A percentile compares a stretch with the other conserved stretches of the same genome.
Conservation (phyloP, 1,140 invertebrate species). For the Drosophila kanapiae region DNA sequence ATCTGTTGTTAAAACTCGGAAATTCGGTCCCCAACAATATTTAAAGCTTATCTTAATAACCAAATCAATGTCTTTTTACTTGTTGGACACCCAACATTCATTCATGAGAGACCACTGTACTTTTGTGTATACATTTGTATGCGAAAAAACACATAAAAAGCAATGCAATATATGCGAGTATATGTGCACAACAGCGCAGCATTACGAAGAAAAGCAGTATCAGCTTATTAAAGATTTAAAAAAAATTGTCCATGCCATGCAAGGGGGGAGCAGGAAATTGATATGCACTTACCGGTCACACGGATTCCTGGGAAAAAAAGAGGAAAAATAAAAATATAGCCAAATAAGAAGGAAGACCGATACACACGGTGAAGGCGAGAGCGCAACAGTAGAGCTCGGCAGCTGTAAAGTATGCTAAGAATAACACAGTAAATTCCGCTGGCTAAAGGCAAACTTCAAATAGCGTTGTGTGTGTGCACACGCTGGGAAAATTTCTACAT, state of each 20-base stretch:
- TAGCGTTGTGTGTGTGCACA: neutral
- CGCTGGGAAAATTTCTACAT: neutral
- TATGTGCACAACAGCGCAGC: conserved; percentile 16
- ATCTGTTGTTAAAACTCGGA: no score
- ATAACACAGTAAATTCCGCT: conserved; percentile 48
- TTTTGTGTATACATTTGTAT: conserved; percentile 18
- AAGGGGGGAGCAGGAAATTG: conserved; percentile 65
- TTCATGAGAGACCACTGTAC: neutral
- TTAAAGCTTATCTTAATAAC: neutral
- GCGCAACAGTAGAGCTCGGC: conserved; percentile 1
- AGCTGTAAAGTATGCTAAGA: conserved; percentile 55
- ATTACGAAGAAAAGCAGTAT: conserved; percentile 21
- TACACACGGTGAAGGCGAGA: neutral
- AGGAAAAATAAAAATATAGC: conserved; percentile 7
- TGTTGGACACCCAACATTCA: neutral
- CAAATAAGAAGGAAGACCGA: neutral
- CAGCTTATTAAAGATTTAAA: conserved; percentile 79
- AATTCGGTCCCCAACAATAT: no score
- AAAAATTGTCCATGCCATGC: conserved; percentile 49
- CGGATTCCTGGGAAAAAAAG: conserved; percentile 9
- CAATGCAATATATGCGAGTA: conserved; percentile 55
- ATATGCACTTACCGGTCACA: conserved; percentile 78
- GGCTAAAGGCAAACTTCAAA: conserved; percentile 47
- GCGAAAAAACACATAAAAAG: conserved; percentile 56
- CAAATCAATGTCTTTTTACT: neutral